Evolutionary conservation across 2,888 invertebrate species (phyloP).

Genomic region (Stictocephala bisonia): DNA sequence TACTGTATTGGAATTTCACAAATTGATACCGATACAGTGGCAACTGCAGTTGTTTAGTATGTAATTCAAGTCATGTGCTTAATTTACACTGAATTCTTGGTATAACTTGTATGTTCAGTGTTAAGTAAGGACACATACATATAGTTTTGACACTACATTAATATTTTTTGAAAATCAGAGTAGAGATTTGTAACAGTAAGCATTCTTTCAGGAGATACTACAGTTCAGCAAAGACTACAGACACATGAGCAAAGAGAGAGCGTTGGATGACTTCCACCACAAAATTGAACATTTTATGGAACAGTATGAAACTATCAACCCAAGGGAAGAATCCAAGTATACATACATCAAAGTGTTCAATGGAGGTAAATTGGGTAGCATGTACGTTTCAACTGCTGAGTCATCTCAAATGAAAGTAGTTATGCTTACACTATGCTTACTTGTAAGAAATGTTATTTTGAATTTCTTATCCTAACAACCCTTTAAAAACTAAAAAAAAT

Average conservation of each 20-base stretch:
- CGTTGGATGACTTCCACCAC: constrained; percentile 82
- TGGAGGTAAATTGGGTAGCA: constrained; percentile 69
- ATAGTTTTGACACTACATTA: no score
- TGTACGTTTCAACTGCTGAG: neutral
- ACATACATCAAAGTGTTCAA: constrained; percentile 70
- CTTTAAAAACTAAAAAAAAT: no score
- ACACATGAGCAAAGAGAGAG: constrained; percentile 80
- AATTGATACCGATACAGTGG: no score
- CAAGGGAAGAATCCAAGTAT: constrained; percentile 65
- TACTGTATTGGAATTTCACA: no score
- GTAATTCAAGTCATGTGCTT: no score
- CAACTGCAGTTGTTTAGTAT: no score
- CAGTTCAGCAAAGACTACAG: constrained; percentile 89
- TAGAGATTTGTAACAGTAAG: neutral
- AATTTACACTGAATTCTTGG: no score
- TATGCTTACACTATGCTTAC: neutral
- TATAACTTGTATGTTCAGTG: neutral
- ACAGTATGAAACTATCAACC: constrained; percentile 82
- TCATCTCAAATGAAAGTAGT: no score
- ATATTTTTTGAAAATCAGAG: neutral
- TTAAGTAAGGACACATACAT: neutral
- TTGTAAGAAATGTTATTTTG: no score
- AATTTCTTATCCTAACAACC: no score
- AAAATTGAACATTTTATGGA: constrained; percentile 87
- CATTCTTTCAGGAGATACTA: constrained; percentile 73